Evolutionary conservation across 2,113 vertebrate genomes (phyloP).

Genomic region (Ophiodon elongatus): DNA sequence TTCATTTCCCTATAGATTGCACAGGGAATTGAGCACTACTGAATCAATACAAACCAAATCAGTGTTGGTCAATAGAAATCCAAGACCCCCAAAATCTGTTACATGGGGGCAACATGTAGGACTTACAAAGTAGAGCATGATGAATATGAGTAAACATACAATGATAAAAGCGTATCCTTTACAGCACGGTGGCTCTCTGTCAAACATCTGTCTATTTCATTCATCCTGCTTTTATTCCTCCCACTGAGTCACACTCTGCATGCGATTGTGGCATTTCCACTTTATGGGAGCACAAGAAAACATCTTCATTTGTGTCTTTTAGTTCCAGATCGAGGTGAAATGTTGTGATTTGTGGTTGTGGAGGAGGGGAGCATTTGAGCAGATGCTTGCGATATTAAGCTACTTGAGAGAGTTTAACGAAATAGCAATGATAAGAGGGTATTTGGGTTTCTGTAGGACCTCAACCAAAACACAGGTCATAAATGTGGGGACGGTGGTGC

Average conservation of each 20-base stretch:
- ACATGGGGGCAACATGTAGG: constrained; percentile 10
- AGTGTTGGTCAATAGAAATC: constrained; percentile 73
- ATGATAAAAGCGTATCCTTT: constrained; percentile 36
- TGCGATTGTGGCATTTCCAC: constrained; percentile 35
- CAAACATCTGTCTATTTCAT: constrained; percentile 47
- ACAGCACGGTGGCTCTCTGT: constrained; percentile 7
- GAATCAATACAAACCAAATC: constrained; percentile 82
- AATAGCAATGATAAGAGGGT: constrained; percentile 64
- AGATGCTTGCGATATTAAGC: constrained; percentile 72
- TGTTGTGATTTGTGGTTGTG: constrained; percentile 56
- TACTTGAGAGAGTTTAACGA: constrained; percentile 53
- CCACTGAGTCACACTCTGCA: constrained; percentile 37
- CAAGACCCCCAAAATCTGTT: constrained; percentile 1
- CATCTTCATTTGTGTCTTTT: constrained; percentile 42
- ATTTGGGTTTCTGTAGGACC: constrained; percentile 73
- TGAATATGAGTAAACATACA: constrained; percentile 34
- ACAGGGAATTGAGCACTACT: constrained; percentile 64
- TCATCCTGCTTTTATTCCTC: constrained; percentile 20
- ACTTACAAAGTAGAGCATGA: constrained; percentile 18
- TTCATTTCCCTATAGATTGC: constrained; percentile 75
- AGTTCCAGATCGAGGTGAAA: constrained; percentile 39
- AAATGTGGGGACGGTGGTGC: constrained; percentile 74
- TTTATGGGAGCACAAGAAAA: constrained; percentile 37
- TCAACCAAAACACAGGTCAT: constrained; percentile 80
- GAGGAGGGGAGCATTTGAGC: constrained; percentile 54